Base-by-base conservation (phyloP, 2,888 invertebrate genomes). In the Calameuta filiformis region DNA sequence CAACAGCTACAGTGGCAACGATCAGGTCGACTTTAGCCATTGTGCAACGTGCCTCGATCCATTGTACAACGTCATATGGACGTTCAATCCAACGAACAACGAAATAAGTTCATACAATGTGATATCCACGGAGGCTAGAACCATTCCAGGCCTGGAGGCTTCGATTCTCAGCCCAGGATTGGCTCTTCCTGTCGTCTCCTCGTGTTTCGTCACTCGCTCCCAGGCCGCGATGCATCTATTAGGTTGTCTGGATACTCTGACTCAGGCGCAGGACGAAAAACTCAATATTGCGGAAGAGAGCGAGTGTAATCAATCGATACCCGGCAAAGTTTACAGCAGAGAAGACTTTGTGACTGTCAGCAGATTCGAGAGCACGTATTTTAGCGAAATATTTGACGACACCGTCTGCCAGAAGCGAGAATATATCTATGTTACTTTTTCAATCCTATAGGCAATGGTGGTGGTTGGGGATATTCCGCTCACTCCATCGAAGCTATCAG, bases 401-500 rank as follows among this genome's bases (percentile, higher is more conserved):
- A 15, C 4, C 1, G 40, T 40, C 40, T 15, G 15, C 15, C 15
- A 40, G 15, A 15, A 40, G 15, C 15, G 40, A 40, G 15, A 40
- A 40, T 15, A 15, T 40, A 40, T 40, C 40, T 33, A 33, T 33
- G 33, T 15, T 69, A 6, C 30, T 69, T 4, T 69, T 15, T 69
- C 31, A 31, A 31, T 31, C 31, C 12, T 15, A 69, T 33, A 94
- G 94, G 93, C 91, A 97, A 98, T 88, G 99, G 99, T 3, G 98
- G 98, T 35, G 98, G 98, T 9, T 99, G 99, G 99, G 99, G 99
- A 2, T 99, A 99, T 92, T 98, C 98, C 0, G 98, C 97, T 0
- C 98, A 98, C 89, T 98, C 98, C 3, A 95, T 99, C 35, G 99
- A 99, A 92, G 99, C 99, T 0, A 96, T 99, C 82, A 94, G 99